Percentiles rank a stretch among this genome's conserved stretches.
Evolutionary conservation across 2,797 vertebrate species (phyloP).

Genomic region (Synanceia verrucosa): DNA sequence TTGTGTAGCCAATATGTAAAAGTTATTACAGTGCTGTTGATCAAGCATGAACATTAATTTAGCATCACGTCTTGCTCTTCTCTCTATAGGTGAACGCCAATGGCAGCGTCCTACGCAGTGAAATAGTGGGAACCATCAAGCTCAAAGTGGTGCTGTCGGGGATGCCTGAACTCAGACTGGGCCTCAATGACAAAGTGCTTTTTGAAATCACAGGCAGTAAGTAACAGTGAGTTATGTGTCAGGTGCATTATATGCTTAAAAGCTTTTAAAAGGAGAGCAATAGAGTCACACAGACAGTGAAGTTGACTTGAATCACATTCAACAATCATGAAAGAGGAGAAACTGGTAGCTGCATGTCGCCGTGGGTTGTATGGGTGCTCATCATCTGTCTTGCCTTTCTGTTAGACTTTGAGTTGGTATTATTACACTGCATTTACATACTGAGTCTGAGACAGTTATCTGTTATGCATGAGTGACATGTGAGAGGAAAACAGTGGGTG

Average conservation of each 20-base stretch:
- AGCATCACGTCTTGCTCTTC: background rate
- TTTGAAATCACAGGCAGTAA: conserved; percentile 88
- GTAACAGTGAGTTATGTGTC: conserved; percentile 46
- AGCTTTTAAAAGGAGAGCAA: background rate
- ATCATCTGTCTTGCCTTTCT: background rate
- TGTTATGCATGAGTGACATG: background rate
- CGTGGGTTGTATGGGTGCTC: too few relatives aligned
- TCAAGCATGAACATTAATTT: background rate
- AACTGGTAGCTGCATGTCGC: too few relatives aligned
- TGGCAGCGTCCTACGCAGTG: conserved; percentile 83
- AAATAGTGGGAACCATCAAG: conserved; percentile 85
- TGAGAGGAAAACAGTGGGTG: background rate
- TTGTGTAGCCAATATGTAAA: background rate
- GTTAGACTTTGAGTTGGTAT: background rate
- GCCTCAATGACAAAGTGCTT: conserved; percentile 88
- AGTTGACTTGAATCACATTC: background rate
- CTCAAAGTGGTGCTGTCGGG: conserved; percentile 85
- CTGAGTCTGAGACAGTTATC: background rate
- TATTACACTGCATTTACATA: background rate
- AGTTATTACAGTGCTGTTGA: background rate
- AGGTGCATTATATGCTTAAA: background rate
- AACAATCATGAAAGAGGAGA: background rate
- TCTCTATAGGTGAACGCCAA: conserved; percentile 79
- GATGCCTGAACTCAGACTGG: conserved; percentile 86
- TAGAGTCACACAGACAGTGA: background rate